Base-by-base conservation (phyloP, 2,797 vertebrate species). In the Onychomys leucogaster region DNA sequence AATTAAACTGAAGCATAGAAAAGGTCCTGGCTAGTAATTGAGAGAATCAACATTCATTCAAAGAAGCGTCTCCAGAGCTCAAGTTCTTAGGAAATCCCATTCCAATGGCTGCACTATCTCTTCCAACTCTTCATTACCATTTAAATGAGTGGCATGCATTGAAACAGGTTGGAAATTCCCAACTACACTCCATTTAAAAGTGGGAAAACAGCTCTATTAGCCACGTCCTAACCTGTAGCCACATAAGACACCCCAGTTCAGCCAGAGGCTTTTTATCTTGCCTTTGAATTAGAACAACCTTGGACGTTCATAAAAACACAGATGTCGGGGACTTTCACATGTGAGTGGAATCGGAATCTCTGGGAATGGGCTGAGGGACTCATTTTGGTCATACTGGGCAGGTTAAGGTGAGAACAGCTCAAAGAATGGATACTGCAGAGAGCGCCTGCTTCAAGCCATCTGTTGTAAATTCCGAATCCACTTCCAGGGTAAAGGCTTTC, bases 41-140 rank as follows among this genome's bases (percentile, higher is more conserved):
- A 25, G 91, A 82, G 71, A 93, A 87, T 8, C 6, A 37, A 95
- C 69, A 43, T 63, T 46, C 59, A 80, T 93, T 95, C 55, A 92
- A 41, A 61, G 89, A 41, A 61, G 69, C 65, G 27, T 94, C 82
- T 85, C 71, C 37, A 81, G 82, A 93, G 21, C 25, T 25, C 67
- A 71, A 21, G 12, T 84, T 94, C 80, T 76, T 83, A 78, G 13
- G 71, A 91, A 94, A 90, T 59, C 11, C 69, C 63, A 49, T 85
- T 91, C 78, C 43, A 80, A 29, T 57, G 27, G 41, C 46, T 69
- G 52, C 61, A 69, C 86, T 77, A 59, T 87, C 76, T 41, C 63
- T 95, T 82, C 32, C 9, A 69, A 86, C 7, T 49, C 55, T 93
- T 91, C 90, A 76, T 84, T 13, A 81, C 76, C 77, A 63, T 43